Evolutionary conservation across 1,140 invertebrate genomes (phyloP), one percentile per base, ranked within the genome.

Genomic region (Agrypnia vestita): DNA sequence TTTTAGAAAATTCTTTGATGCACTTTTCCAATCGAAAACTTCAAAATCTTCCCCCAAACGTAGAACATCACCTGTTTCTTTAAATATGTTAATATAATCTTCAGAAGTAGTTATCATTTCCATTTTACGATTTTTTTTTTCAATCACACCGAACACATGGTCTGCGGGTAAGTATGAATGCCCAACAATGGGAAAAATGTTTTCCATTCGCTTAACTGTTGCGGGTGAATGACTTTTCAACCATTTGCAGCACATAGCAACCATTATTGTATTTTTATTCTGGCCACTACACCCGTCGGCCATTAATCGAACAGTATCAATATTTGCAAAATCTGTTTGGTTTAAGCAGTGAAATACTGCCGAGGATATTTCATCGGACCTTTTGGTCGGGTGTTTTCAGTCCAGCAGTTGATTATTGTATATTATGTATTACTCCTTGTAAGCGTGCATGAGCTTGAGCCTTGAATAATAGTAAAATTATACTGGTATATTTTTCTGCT

Each of bases 201-300:
- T 9, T 15, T 59, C 56, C 15, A 59, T 21, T 9, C 19, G 8
- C 7, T 59, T 59, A 9, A 59, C 56, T 7, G 13, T 9, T 7
- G 8, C 8, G 15, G 56, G 56, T 9, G 56, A 8, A 6, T 59
- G 56, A n/a, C n/a, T n/a, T n/a, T n/a, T n/a, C n/a, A n/a, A n/a
- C n/a, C n/a, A n/a, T 59, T 9, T 9, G 15, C 8, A 15, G 8
- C 56, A 67, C 62, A 67, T 67, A 15, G 19, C 62, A 35, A 67
- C 25, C 61, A 64, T 64, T 7, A 25, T 64, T 7, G 61, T 21
- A 21, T 64, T 64, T 64, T 64, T 64, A 25, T 64, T 64, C 21
- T 64, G 61, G 13, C 35, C 61, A 25, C 61, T 64, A 44, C 61
- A 64, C 61, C 61, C 61, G n/a, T 64, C 61, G 4, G 61, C 61